Percentiles rank a stretch among this genome's conserved stretches.
phyloP scores from a whole-genome alignment of 2,888 invertebrate species.

The Eupithecia insigniata region DNA sequence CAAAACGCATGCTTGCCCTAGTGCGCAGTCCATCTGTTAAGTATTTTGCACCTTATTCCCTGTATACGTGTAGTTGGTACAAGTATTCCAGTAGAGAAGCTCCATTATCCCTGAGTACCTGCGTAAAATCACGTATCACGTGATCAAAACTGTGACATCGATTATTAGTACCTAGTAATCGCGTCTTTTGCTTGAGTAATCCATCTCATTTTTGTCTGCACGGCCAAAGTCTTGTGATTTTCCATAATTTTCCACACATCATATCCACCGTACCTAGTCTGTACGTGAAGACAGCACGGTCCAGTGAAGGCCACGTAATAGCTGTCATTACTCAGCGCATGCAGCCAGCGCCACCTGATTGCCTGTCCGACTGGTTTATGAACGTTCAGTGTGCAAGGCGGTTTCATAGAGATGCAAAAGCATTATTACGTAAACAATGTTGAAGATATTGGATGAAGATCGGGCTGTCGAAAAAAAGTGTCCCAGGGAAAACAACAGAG shows the following conservation, averaged over 20 bases:
- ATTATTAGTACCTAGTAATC: too few relatives aligned
- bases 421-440: neutral
- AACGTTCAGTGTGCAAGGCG: neutral
- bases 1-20: neutral
- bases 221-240: neutral
- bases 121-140: neutral
- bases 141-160: neutral
- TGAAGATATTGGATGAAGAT: neutral
- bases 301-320: conserved; percentile 67
- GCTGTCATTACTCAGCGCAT: conserved; percentile 58
- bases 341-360: conserved; percentile 16
- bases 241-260: conserved; percentile 5
- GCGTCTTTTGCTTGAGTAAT: too few relatives aligned
- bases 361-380: conserved; percentile 19
- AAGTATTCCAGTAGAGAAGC: neutral
- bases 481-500: neutral
- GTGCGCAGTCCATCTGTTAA: neutral
- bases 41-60: neutral
- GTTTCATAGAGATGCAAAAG: neutral
- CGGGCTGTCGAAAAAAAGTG: neutral
- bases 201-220: neutral
- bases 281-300: conserved; percentile 50
- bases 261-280: conserved; percentile 10
- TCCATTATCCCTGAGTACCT: neutral
- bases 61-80: neutral